Evolutionary conservation across 2,797 vertebrate genomes (phyloP).

Genomic region (Tadarida brasiliensis): DNA sequence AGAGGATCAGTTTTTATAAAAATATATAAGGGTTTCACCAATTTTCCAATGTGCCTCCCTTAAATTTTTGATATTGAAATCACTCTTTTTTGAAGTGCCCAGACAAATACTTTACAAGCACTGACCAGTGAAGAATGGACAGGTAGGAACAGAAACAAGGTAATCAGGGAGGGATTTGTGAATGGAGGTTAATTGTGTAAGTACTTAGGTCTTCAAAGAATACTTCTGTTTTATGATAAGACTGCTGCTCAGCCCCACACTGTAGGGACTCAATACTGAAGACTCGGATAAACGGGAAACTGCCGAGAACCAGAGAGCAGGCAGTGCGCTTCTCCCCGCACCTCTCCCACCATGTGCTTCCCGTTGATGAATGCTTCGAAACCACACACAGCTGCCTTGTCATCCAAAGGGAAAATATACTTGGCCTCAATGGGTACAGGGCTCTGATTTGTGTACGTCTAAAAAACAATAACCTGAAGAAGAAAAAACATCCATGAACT

Average conservation of each 20-base stretch:
- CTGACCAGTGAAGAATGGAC: background rate
- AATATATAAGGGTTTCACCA: background rate
- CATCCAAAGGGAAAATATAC: constrained; percentile 94
- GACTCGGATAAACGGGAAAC: background rate
- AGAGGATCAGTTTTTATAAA: background rate
- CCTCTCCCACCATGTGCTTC: constrained; percentile 94
- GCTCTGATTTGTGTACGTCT: constrained; percentile 92
- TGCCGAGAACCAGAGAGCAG: background rate
- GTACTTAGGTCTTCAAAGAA: background rate
- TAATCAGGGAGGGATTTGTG: background rate
- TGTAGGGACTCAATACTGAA: background rate
- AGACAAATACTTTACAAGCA: background rate
- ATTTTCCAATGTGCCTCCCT: background rate
- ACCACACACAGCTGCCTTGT: constrained; percentile 93
- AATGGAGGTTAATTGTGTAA: background rate
- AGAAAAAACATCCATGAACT: background rate
- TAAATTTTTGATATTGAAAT: constrained; percentile 7
- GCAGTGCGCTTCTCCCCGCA: constrained; percentile 75
- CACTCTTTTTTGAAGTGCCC: background rate
- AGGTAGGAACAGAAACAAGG: background rate
- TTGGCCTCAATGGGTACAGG: constrained; percentile 92
- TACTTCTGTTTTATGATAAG: background rate
- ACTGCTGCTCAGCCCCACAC: background rate
- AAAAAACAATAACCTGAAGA: constrained; percentile 92
- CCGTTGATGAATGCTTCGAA: constrained; percentile 96